Base-by-base conservation (phyloP, 2,113 vertebrate species). In the Anolis sagrei region DNA sequence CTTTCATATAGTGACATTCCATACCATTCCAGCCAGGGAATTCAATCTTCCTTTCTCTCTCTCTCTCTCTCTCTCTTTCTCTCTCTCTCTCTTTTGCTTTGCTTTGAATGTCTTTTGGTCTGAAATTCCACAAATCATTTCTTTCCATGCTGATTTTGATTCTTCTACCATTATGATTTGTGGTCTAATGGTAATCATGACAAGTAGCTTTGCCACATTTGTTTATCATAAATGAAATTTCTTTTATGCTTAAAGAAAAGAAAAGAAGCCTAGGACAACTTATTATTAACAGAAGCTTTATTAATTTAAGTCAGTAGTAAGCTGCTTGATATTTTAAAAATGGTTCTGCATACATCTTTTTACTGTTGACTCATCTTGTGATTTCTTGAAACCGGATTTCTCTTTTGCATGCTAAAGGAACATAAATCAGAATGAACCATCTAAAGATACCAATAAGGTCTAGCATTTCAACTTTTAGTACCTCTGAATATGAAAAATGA, bases 201-300 rank as follows among this genome's bases (percentile, higher is more conserved):
- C 77, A 79, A 51, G 18, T 91, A 64, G 82, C 77, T 48, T 72
- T 69, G 32, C 86, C 82, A 91, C 75, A 88, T 93, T 83, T 61
- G 72, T 73, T 80, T 49, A 88, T 91, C 5, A 4, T 72, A 87
- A 90, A 88, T 89, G 90, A 92, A 21, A 75, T 87, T 80, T 87
- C 93, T 96, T 95, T 95, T 90, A 95, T 94, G 93, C 93, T 3
- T n/a, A 19, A 87, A 84, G 88, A 91, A 93, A 93, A 94, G 95
- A 89, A 88, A 91, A 93, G 94, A 96, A 89, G 92, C 44, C 69
- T 91, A 75, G 93, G 75, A 81, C 86, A 81, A 82, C 88, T 18
- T 79, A 83, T 18, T 79, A 83, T 92, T 90, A 91, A 93, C 90
- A 90, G 93, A 89, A 94, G 86, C 87, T 85, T 94, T 90, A 90